phyloP scores from a whole-genome alignment of 2,888 invertebrate genomes.

The Dasypogon diadema region DNA sequence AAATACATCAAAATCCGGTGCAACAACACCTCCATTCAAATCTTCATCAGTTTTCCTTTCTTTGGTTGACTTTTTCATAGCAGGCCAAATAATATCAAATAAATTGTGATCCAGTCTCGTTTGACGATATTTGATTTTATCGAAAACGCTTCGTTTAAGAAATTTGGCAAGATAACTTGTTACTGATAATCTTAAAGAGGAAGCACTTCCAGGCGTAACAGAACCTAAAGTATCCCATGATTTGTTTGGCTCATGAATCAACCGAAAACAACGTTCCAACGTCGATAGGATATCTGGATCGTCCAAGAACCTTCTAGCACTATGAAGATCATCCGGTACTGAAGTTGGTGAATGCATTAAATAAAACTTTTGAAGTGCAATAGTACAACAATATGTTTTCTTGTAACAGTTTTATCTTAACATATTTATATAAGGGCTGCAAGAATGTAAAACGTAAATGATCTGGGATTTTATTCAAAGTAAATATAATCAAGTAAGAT shows the following conservation, averaged over 20 bases:
- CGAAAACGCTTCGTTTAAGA: slow-evolving; percentile 79
- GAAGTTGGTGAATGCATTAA: too few species aligned
- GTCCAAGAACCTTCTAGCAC: slow-evolving; percentile 79
- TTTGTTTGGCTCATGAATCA: slow-evolving; percentile 73
- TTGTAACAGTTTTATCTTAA: too few species aligned
- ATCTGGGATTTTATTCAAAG: too few species aligned
- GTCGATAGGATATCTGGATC: slow-evolving; percentile 79
- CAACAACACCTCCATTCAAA: slow-evolving; percentile 81
- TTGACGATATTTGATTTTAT: slow-evolving; percentile 79
- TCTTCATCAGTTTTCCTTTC: slow-evolving; percentile 75
- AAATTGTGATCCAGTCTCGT: slow-evolving; percentile 88
- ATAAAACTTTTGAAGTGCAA: slow-evolving; percentile 46
- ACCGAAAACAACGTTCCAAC: slow-evolving; percentile 80
- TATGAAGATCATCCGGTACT: slow-evolving; percentile 82
- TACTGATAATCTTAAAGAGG: slow-evolving; percentile 71
- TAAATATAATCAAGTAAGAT: too few species aligned
- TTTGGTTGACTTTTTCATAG: slow-evolving; percentile 82
- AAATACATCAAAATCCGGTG: slow-evolving; percentile 89
- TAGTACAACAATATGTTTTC: not conserved
- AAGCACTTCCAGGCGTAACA: slow-evolving; percentile 71
- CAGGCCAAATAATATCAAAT: slow-evolving; percentile 91
- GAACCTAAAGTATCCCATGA: slow-evolving; percentile 56
- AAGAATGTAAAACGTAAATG: too few species aligned
- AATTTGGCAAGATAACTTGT: slow-evolving; percentile 79
- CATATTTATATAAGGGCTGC: too few species aligned